Base-by-base conservation (phyloP, 2,888 invertebrate species). In the Scaptomyza caliginosa region DNA sequence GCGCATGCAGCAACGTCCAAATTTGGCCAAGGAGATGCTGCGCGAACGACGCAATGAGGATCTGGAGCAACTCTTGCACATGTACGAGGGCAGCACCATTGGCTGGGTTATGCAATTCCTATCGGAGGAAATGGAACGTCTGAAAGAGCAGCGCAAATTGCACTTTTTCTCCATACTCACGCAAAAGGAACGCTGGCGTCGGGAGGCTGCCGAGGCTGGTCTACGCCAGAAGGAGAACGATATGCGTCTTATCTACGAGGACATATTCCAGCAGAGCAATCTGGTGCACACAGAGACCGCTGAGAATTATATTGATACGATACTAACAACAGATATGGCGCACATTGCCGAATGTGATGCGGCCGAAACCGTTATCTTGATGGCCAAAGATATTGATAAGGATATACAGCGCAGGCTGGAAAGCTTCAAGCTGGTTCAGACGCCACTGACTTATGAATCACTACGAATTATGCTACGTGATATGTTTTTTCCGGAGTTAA, bases 161-260 rank as follows among this genome's bases (percentile, higher is more conserved):
- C 96, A 97, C 79, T 96, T 96, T 0, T 94, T 95, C 88, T 94
- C 95, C 23, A 92, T 97, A 74, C 91, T 97, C 34, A 96, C 96
- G 0, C 96, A 96, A 82, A 92, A 95, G 26, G 95, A 96, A 80
- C 93, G 96, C 68, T 92, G 94, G 70, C 93, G 94, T 87, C 92
- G 96, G 0, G 97, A 97, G 90, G 96, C 96, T 0, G 94, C 94
- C 7, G 97, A 97, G 90, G 95, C 95, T 2, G 96, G 96, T 0
- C 92, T 94, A 46, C 91, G 96, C 17, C 96, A 97, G 89, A 93
- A 93, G 46, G 97, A 97, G 88, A 93, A 95, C 70, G 92, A 94
- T 55, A 92, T 95, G 34, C 92, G 96, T 5, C 89, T 93, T 6
- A 95, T 96, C 84, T 95, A 96, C 73, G 96, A 97, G 74, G 95